Conservation (phyloP, 2,113 vertebrate species). For the Vireo altiloquus region DNA sequence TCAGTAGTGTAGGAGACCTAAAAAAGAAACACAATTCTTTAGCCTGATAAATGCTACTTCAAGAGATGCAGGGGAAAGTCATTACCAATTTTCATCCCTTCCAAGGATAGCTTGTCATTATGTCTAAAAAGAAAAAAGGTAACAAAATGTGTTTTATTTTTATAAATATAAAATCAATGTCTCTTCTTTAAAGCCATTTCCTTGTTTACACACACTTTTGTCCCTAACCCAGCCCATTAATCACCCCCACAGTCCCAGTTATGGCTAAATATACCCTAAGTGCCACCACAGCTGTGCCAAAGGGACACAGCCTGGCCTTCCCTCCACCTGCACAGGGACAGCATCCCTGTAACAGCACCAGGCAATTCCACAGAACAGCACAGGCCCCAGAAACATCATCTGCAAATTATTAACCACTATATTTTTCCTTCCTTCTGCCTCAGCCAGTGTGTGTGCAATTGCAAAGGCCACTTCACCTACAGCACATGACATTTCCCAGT, state of each 20-base stretch:
- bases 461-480: not conserved
- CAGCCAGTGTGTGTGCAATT: rapidly evolving
- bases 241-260: not conserved
- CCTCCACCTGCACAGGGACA: not conserved
- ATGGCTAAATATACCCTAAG: not conserved
- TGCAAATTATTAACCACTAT: not conserved
- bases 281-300: not conserved
- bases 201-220: not conserved
- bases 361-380: not conserved
- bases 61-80: not conserved
- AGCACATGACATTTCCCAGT: not conserved
- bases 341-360: rapidly evolving
- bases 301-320: not conserved
- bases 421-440: not conserved
- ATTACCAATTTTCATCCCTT: not conserved
- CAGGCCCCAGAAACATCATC: not conserved
- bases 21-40: not conserved
- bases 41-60: not conserved
- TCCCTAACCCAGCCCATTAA: not conserved
- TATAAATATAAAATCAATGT: conserved; percentile 33
- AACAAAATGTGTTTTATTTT: conserved; percentile 27
- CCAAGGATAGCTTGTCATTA: conserved; percentile 6
- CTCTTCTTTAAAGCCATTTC: conserved; percentile 25
- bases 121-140: not conserved
- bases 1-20: not conserved